Base-by-base conservation (phyloP, 2,888 invertebrate genomes). In the Ochropleura leucogaster region DNA sequence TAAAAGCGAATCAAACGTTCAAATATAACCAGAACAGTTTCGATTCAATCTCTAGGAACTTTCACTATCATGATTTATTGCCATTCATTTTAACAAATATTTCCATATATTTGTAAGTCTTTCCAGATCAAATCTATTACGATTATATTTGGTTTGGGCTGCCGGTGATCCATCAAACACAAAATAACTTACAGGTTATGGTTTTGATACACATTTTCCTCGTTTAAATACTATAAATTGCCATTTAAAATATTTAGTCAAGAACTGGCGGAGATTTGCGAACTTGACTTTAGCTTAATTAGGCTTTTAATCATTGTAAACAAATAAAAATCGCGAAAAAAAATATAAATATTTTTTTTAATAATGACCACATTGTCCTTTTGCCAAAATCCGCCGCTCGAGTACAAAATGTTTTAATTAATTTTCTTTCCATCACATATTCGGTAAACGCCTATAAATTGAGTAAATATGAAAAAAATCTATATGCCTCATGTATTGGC, bases 401-500 rank as follows among this genome's bases (percentile, higher is more conserved):
- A 79, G 65, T 47, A 73, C 77, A 82, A 77, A 78, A 76, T 30
- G 20, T 14, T 42, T 65, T 14, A 60, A 49, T 30, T 30, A 30
- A 30, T 30, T 30, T 10, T n/a, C 20, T 9, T 68, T 16, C 57
- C 42, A 40, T 42, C 67, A 60, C 30, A 72, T 59, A 49, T 66
- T 66, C 63, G 46, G 60, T 75, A 68, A 53, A 81, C 68, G 62
- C 30, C n/a, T 75, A 81, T 76, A 77, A 85, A 89, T 83, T 84
- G 89, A 87, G 89, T 88, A 82, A 88, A 82, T 80, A 86, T 87
- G 67, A 79, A 86, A 76, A 86, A 86, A 86, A 88, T 89, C 87
- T 85, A 87, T 91, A 90, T 89, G 92, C 92, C 93, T 93, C 93
- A 89, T 91, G 90, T 88, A 89, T 89, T 92, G 92, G 93, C 93